phyloP scores from a whole-genome alignment of 2,797 vertebrate genomes.

The Propithecus deckenii region DNA sequence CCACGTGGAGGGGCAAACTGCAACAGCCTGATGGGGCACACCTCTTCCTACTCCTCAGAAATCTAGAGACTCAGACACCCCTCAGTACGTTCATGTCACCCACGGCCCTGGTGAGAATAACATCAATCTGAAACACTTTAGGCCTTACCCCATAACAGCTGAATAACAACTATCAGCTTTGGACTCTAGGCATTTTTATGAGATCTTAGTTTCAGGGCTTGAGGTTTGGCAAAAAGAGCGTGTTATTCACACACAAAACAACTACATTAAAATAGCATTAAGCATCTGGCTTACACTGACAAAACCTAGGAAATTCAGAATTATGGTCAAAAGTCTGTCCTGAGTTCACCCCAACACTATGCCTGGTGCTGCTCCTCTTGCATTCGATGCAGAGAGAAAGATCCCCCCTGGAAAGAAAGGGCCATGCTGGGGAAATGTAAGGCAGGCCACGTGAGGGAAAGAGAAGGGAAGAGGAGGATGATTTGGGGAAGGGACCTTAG shows the following conservation, averaged over 20 bases:
- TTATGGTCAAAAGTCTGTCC: constrained; percentile 82
- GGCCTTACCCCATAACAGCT: constrained; percentile 75
- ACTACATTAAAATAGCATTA: constrained; percentile 87
- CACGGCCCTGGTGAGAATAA: constrained; percentile 54
- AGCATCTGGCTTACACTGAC: constrained; percentile 83
- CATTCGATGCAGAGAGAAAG: neutral
- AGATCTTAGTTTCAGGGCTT: constrained; percentile 86
- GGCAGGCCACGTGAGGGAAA: neutral
- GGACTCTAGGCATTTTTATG: constrained; percentile 86
- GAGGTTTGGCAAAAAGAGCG: constrained; percentile 86
- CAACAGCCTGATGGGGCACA: neutral
- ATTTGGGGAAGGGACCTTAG: fast-evolving
- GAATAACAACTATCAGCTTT: constrained; percentile 85
- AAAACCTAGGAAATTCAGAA: constrained; percentile 84
- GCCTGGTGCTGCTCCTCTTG: neutral
- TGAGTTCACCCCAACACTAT: constrained; percentile 78
- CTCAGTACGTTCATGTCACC: constrained; percentile 1
- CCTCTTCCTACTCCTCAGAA: neutral
- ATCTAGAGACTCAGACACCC: neutral
- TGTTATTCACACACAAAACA: constrained; percentile 87
- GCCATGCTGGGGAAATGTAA: neutral
- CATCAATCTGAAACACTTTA: constrained; percentile 76
- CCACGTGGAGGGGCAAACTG: fast-evolving
- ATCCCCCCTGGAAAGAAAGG: neutral
- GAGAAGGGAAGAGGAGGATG: neutral